Conservation (phyloP, 1,140 invertebrate genomes). For the Chrysomallon squamiferum region DNA sequence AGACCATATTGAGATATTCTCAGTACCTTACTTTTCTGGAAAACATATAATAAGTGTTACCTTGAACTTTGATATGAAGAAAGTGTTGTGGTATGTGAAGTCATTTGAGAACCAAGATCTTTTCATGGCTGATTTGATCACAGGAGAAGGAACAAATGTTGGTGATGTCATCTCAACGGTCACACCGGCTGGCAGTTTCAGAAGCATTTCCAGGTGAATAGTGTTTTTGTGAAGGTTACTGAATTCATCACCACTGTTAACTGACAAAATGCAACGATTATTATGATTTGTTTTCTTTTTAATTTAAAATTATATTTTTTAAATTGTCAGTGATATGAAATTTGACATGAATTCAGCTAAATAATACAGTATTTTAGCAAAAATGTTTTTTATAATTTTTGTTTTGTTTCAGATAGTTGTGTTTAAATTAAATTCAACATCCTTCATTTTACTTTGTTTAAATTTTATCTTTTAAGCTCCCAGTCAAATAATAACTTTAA, state of each 20-base stretch:
- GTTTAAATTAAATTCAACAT: no score
- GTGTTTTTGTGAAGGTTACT: neutral
- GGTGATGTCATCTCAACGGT: conserved; percentile 14
- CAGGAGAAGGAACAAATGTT: conserved; percentile 7
- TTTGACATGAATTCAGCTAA: no score
- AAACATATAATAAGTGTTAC: conserved; percentile 78
- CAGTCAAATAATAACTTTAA: no score
- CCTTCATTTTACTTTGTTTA: no score
- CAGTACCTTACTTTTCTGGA: conserved; percentile 76
- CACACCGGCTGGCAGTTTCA: conserved; percentile 27
- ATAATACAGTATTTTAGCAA: no score
- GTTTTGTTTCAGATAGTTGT: no score
- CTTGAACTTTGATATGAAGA: conserved; percentile 68
- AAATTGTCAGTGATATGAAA: no score
- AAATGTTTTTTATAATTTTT: no score
- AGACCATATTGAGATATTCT: conserved; percentile 75
- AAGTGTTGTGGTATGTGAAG: conserved; percentile 46
- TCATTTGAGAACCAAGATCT: conserved; percentile 34
- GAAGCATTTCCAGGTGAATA: conserved; percentile 42
- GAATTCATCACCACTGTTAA: neutral
- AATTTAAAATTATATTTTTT: no score
- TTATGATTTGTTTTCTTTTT: neutral
- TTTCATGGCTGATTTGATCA: conserved; percentile 34
- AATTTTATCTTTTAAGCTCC: no score
- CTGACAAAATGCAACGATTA: neutral